Conservation (phyloP, 2,113 vertebrate species). For the Lates calcarifer region DNA sequence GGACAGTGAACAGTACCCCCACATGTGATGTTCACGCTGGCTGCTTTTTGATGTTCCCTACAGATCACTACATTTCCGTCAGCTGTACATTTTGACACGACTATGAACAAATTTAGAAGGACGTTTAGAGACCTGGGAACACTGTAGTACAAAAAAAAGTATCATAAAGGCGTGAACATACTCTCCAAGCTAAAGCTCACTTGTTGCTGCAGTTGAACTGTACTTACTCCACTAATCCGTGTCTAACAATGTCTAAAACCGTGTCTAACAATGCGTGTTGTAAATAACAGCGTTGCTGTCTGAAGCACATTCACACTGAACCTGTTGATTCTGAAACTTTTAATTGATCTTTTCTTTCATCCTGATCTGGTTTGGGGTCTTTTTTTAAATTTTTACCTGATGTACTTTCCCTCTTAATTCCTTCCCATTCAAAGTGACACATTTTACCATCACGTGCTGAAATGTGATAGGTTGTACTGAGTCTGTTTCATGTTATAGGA, state of each 20-base stretch:
- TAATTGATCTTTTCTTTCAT: conserved; percentile 1
- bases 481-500: background rate
- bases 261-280: conserved; percentile 52
- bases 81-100: too few relatives aligned
- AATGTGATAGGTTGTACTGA: background rate
- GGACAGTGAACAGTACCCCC: background rate
- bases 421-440: background rate
- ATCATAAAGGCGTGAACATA: too few relatives aligned
- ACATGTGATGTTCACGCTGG: too few relatives aligned
- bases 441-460: background rate
- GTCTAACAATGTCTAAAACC: conserved; percentile 41
- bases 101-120: too few relatives aligned
- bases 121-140: too few relatives aligned
- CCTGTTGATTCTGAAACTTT: background rate
- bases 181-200: too few relatives aligned
- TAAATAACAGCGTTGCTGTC: conserved; percentile 45
- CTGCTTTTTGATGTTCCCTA: too few relatives aligned
- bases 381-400: background rate
- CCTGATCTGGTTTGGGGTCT: background rate
- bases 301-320: background rate
- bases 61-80: too few relatives aligned
- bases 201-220: too few relatives aligned
- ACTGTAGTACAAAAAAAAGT: too few relatives aligned
- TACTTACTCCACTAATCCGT: conserved; percentile 26
- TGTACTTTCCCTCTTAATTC: background rate